phyloP scores from a whole-genome alignment of 2,888 invertebrate genomes.

The Miltochrista miniata region DNA sequence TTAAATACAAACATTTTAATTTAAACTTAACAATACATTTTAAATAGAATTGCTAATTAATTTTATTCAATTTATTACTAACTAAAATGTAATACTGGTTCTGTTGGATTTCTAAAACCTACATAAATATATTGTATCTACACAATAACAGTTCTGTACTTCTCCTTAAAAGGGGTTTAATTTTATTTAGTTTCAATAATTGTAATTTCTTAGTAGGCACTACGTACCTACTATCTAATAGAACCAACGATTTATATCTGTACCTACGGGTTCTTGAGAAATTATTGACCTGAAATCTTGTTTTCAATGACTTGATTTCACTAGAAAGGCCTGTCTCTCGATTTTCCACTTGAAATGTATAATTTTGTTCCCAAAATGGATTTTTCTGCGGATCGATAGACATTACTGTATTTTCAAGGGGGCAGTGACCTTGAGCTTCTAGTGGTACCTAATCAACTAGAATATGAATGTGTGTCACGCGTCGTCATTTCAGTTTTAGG shows the following conservation, averaged over 20 bases:
- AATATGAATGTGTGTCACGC: slow-evolving; percentile 10
- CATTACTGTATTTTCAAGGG: no score
- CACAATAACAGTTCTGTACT: slow-evolving; percentile 1
- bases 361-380: no score
- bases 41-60: not conserved
- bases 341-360: no score
- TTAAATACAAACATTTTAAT: not conserved
- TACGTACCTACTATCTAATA: not conserved
- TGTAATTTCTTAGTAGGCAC: not conserved
- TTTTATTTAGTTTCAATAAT: not conserved
- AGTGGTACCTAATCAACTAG: no score
- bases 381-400: no score
- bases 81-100: slow-evolving; percentile 38
- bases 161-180: not conserved
- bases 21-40: not conserved
- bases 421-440: no score
- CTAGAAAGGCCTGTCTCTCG: no score
- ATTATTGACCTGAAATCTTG: not conserved
- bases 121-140: slow-evolving; percentile 4
- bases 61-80: slow-evolving; percentile 9
- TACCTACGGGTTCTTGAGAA: not conserved
- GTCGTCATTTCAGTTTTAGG: slow-evolving; percentile 46
- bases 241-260: not conserved
- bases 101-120: slow-evolving; percentile 22
- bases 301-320: not conserved